Conservation (phyloP, 2,888 invertebrate species). For the Podotricha telesiphe region DNA sequence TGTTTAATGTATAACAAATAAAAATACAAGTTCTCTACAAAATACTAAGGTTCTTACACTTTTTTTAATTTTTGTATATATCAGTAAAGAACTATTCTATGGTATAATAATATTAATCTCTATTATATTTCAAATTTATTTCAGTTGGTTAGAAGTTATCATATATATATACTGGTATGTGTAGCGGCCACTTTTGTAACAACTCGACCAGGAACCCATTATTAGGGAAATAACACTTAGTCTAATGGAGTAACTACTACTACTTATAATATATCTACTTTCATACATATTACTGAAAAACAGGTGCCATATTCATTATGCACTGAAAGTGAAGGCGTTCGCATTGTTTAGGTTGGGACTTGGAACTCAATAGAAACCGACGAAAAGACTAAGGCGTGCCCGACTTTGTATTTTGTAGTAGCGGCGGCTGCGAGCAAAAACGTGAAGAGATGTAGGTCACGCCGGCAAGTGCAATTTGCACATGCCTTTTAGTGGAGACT, state of each 20-base stretch:
- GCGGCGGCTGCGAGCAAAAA: conserved; percentile 64
- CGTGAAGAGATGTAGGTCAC: conserved; percentile 76
- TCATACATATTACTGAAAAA: conserved; percentile 2
- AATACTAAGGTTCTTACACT: too few species aligned
- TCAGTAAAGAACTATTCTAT: too few species aligned
- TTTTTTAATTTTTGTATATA: too few species aligned
- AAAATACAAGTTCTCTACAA: too few species aligned
- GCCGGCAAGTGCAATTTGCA: conserved; percentile 68
- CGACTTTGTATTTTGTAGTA: conserved; percentile 55
- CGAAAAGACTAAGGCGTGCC: conserved; percentile 62
- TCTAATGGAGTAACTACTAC: background rate
- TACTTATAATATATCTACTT: background rate
- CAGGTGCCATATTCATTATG: conserved; percentile 24
- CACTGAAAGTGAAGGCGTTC: conserved; percentile 79
- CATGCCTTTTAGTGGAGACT: conserved; percentile 35
- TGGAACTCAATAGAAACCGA: conserved; percentile 75
- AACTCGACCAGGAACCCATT: too few species aligned
- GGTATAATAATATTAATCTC: too few species aligned
- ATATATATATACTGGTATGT: too few species aligned
- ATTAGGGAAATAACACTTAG: too few species aligned
- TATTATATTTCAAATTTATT: too few species aligned
- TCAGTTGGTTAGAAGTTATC: too few species aligned
- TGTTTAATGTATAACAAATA: too few species aligned
- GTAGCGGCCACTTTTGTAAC: too few species aligned
- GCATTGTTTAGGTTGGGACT: conserved; percentile 72